These are phyloP conservation scores for Falco peregrinus DNA, from an alignment of 2,797 vertebrate genomes.

Conservation along the genomic window DNA sequence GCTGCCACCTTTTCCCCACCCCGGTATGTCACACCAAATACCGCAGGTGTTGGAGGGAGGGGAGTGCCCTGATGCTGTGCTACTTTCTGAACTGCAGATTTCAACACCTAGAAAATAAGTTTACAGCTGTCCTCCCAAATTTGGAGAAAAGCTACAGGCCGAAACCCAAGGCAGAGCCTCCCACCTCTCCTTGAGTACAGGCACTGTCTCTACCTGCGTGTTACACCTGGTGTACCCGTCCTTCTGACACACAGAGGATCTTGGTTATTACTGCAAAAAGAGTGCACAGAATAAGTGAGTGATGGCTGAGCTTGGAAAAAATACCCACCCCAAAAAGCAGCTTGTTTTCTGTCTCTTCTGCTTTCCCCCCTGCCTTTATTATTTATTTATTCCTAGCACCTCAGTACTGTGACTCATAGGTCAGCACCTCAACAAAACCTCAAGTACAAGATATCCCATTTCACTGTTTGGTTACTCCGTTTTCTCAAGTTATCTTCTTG, in stretches of 20 bases:
- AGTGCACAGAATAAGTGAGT: accelerated
- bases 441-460: background rate
- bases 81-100: background rate
- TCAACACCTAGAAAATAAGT: background rate
- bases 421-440: background rate
- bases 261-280: too few relatives aligned
- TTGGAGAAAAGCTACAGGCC: background rate
- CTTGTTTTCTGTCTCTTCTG: background rate
- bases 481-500: background rate
- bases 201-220: background rate
- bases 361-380: background rate
- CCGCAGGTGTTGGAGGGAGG: accelerated
- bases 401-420: background rate
- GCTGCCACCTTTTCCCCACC: background rate
- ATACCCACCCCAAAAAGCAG: background rate
- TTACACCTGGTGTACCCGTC: background rate
- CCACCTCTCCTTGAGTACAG: background rate
- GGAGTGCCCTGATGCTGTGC: too few relatives aligned
- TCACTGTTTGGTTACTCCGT: background rate
- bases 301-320: background rate
- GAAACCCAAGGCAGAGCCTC: background rate
- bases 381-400: background rate
- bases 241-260: too few relatives aligned
- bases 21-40: accelerated
- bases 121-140: background rate